Conservation (phyloP, 64 coral and sea anemone species). For the Hydrozoanthus tunicans region DNA sequence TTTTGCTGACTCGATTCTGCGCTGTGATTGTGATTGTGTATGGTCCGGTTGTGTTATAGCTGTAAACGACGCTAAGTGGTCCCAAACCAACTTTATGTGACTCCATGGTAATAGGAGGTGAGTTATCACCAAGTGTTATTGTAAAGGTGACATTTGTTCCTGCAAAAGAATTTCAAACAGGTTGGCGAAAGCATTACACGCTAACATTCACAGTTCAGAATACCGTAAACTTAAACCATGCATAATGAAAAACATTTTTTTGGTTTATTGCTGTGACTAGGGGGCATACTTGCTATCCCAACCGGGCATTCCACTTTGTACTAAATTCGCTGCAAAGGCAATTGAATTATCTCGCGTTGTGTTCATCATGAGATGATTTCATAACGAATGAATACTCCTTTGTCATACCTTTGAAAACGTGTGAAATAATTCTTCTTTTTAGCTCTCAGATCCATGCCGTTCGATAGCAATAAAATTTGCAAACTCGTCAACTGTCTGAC, state of each 20-base stretch:
- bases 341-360: not conserved
- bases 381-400: too few species aligned
- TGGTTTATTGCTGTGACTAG: too few species aligned
- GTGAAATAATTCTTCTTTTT: too few species aligned
- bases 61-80: not conserved
- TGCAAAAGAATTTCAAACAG: not conserved
- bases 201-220: too few species aligned
- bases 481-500: too few species aligned
- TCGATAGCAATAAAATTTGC: too few species aligned
- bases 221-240: too few species aligned
- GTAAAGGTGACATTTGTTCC: constrained; percentile 45
- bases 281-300: not conserved
- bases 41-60: constrained; percentile 16
- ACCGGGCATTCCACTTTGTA: not conserved
- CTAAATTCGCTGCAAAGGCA: not conserved
- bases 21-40: constrained; percentile 12
- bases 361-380: too few species aligned
- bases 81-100: not conserved
- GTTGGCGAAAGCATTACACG: not conserved
- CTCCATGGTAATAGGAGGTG: not conserved
- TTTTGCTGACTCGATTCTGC: constrained; percentile 35
- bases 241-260: too few species aligned
- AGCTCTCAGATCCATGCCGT: too few species aligned
- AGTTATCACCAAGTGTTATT: not conserved
- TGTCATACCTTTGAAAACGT: too few species aligned